These are phyloP conservation scores for Nasua narica DNA, from an alignment of 2,797 vertebrate genomes.

Conservation along the genomic window DNA sequence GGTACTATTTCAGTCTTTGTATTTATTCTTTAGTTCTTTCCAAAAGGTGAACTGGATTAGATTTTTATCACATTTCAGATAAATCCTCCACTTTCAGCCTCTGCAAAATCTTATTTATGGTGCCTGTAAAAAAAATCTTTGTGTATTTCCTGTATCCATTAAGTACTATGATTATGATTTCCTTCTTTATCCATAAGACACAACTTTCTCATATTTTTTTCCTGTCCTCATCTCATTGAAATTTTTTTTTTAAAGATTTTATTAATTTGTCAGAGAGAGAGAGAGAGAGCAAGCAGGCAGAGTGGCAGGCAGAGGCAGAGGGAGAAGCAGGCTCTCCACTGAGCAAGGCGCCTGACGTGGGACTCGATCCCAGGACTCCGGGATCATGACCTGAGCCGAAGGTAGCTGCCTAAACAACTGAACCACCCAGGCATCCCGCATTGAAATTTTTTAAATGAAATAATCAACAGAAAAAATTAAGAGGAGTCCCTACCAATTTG, in stretches of 20 bases:
- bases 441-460: constrained; percentile 48
- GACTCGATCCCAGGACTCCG: too few species aligned
- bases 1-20: neutral
- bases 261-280: too few species aligned
- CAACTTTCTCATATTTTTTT: constrained; percentile 57
- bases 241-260: too few species aligned
- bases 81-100: constrained; percentile 41
- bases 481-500: constrained; percentile 21
- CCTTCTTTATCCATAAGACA: neutral
- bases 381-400: too few species aligned
- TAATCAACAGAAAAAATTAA: neutral
- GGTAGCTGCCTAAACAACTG: too few species aligned
- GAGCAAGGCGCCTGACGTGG: too few species aligned
- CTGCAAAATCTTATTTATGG: constrained; percentile 26
- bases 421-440: too few species aligned
- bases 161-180: neutral
- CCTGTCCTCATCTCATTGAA: constrained; percentile 43
- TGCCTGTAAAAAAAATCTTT: neutral
- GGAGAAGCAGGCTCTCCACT: too few species aligned
- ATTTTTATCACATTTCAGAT: constrained; percentile 57
- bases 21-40: constrained; percentile 35
- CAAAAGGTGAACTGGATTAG: neutral
- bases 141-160: neutral
- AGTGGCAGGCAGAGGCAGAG: too few species aligned
- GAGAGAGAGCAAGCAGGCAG: too few species aligned